Base-by-base conservation (phyloP, 2,113 vertebrate species). In the Apteryx owenii region DNA sequence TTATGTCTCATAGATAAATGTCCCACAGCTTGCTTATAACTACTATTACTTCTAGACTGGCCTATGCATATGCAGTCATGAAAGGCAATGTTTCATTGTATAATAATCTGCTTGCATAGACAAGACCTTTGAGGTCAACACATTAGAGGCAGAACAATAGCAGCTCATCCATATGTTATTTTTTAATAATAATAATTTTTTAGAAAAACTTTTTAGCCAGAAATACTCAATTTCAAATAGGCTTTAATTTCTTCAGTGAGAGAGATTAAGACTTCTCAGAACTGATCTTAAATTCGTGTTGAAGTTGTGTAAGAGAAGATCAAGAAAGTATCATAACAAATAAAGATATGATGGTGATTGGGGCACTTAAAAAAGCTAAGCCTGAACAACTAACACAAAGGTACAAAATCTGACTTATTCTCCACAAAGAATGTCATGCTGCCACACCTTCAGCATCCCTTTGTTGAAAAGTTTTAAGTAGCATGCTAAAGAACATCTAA, bases 221-320 rank as follows among this genome's bases (percentile, higher is more conserved):
- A 81, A 85, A 22, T 25, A 20, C 61, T 96, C 36, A 19, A 81
- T 97, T 97, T 97, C 64, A 95, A 97, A 81, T 80, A 61, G 50
- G 50, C 60, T 91, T 85, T 88, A 90, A 95, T 97, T 97, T 95
- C 60, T 71, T 77, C 82, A 92, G 60, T 95, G 72, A 88, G 95
- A 97, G 64, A 87, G 40, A 77, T 58, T 66, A 79, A 54, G 46
- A 36, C 61, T 93, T 96, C 70, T 97, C 25, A 73, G 94, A 96
- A 94, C 76, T 80, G 56, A 69, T 53, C 54, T 66, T 21, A 81
- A 87, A 79, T 85, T 66, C 21, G 76, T 93, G 81, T 84, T 87
- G 70, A 93, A 77, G 56, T 51, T 86, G n/a, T 91, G 15, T 46
- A 79, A 85, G 42, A 72, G 61, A 87, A 96, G 81, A 88, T 80